These are phyloP conservation scores for Salmo trutta DNA, from an alignment of 2,797 vertebrate genomes.

Conservation along the genomic window DNA sequence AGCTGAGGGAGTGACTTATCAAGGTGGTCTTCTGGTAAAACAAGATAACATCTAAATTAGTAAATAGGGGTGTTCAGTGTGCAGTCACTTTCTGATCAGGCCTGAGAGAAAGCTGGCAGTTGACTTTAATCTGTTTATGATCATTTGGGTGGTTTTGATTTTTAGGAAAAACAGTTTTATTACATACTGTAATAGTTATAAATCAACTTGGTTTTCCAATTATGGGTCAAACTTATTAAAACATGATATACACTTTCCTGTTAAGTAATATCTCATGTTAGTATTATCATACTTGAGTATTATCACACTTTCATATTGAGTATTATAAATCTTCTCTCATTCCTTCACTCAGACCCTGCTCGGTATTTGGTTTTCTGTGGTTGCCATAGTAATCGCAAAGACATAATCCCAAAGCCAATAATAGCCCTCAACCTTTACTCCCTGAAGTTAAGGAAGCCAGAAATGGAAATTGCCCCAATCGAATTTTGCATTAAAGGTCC, in stretches of 20 bases:
- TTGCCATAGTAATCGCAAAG: slow-evolving; percentile 78
- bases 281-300: too few species aligned
- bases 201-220: too few species aligned
- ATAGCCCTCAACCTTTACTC: slow-evolving; percentile 69
- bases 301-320: too few species aligned
- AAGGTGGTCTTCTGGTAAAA: background rate
- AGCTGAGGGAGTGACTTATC: background rate
- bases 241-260: too few species aligned
- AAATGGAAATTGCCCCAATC: slow-evolving; percentile 69
- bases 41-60: background rate
- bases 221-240: too few species aligned
- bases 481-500: slow-evolving; percentile 43
- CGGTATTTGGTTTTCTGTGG: slow-evolving; percentile 42
- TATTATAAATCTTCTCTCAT: slow-evolving; percentile 39
- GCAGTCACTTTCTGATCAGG: background rate
- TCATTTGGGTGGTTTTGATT: background rate
- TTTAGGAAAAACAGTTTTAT: too few species aligned
- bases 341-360: slow-evolving; percentile 63
- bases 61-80: background rate
- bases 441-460: slow-evolving; percentile 61
- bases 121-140: background rate
- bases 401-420: slow-evolving; percentile 58
- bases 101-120: background rate
- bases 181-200: too few species aligned
- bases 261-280: too few species aligned